A percentile compares a stretch with the other conserved stretches of the same genome.
Evolutionary conservation across 1,140 invertebrate species (phyloP).

Genomic region (Rhynchophorus ferrugineus): DNA sequence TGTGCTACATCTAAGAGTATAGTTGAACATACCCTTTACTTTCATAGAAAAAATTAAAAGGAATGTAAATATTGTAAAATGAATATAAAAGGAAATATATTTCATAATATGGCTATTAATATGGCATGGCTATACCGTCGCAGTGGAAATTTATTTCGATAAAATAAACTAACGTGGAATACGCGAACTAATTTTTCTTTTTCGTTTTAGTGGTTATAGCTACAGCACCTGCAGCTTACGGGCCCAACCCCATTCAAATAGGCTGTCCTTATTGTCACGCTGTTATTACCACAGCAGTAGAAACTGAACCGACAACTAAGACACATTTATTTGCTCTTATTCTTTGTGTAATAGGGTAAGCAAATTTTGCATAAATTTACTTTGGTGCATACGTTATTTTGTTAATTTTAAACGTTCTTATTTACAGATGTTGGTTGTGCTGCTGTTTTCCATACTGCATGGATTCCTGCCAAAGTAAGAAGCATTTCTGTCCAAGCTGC

Average conservation of each 20-base stretch:
- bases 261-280: constrained; percentile 49
- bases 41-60: too few species aligned
- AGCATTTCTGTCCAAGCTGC: constrained; percentile 63
- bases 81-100: too few species aligned
- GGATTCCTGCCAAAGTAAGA: constrained; percentile 52
- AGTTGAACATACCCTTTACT: too few species aligned
- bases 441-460: constrained; percentile 58
- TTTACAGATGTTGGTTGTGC: constrained; percentile 52
- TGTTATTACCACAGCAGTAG: constrained; percentile 43
- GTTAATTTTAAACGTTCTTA: constrained; percentile 7
- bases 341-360: constrained; percentile 50
- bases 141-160: too few species aligned
- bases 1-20: too few species aligned
- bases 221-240: constrained; percentile 30
- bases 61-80: too few species aligned
- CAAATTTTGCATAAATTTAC: constrained; percentile 14
- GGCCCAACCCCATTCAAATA: constrained; percentile 41
- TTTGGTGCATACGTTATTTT: not conserved
- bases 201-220: constrained; percentile 14
- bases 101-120: too few species aligned
- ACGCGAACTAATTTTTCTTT: not conserved
- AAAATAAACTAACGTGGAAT: too few species aligned
- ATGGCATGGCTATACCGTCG: too few species aligned
- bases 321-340: constrained; percentile 54
- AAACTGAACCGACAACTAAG: constrained; percentile 46